A percentile compares a stretch with the other conserved stretches of the same genome.
These are phyloP conservation scores for Drosophila subpulchrella DNA, from an alignment of 1,140 invertebrate genomes.

Conservation along the genomic window DNA sequence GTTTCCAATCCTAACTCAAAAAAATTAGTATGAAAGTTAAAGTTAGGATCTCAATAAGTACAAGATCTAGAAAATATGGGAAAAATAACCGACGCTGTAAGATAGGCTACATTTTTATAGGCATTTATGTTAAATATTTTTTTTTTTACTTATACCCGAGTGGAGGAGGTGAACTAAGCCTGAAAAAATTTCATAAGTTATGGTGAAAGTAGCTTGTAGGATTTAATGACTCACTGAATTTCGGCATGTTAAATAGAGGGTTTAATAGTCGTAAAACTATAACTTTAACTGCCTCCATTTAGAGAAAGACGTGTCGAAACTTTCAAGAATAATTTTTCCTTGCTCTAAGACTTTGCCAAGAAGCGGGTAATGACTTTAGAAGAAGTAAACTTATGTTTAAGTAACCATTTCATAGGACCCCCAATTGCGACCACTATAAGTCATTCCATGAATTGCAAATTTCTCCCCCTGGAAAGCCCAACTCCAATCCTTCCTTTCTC, in stretches of 20 bases:
- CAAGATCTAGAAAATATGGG: too few relatives aligned
- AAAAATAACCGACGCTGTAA: too few relatives aligned
- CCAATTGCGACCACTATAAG: constrained; percentile 1
- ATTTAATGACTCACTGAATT: neutral
- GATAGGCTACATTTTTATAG: too few relatives aligned
- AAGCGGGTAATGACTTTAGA: neutral
- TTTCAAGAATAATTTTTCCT: neutral
- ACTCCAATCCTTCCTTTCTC: neutral
- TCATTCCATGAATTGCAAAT: constrained; percentile 17
- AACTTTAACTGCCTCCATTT: neutral
- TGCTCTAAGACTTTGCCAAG: neutral
- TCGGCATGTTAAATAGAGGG: neutral
- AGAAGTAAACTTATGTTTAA: neutral
- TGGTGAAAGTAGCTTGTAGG: too few relatives aligned
- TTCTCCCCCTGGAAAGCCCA: neutral
- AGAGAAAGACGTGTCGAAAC: neutral
- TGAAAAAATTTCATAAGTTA: too few relatives aligned
- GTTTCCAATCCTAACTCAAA: too few relatives aligned
- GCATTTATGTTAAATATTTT: too few relatives aligned
- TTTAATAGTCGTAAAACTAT: neutral
- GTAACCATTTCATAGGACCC: neutral
- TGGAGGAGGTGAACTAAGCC: too few relatives aligned
- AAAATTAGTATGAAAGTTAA: too few relatives aligned
- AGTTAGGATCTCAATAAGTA: too few relatives aligned
- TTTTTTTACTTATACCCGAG: too few relatives aligned